Percentiles rank a stretch among this genome's conserved stretches.
Conservation (phyloP, 2,888 invertebrate genomes). For the Volucella inflata region DNA sequence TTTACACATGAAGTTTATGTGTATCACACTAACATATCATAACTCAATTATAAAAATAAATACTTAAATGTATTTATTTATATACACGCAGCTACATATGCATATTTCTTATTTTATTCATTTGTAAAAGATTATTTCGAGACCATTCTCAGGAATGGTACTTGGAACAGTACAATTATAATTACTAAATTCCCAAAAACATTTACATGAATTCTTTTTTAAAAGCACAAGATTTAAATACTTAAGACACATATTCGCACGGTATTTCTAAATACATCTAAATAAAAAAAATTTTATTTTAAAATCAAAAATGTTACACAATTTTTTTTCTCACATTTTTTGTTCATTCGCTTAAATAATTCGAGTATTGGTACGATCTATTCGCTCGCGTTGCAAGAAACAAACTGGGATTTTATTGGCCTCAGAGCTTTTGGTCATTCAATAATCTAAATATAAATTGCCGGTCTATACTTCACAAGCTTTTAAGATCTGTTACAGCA, state of each 20-base stretch:
- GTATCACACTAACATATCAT: too few species aligned
- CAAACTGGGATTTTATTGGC: constrained; percentile 63
- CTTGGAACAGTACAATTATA: too few species aligned
- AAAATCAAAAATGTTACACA: constrained; percentile 72
- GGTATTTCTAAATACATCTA: constrained; percentile 20
- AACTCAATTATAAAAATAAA: too few species aligned
- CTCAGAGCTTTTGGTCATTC: constrained; percentile 64
- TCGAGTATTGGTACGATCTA: constrained; percentile 72
- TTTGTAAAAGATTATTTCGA: too few species aligned
- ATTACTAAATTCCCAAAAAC: too few species aligned
- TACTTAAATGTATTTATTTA: too few species aligned
- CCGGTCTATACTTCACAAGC: constrained; percentile 63
- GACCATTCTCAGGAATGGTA: too few species aligned
- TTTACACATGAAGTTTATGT: too few species aligned
- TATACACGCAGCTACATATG: too few species aligned
- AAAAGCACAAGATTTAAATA: constrained; percentile 35
- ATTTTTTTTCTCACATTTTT: constrained; percentile 70
- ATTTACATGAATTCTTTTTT: not conserved
- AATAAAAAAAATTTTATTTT: constrained; percentile 44
- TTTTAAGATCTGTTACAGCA: constrained; percentile 60
- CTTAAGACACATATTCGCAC: constrained; percentile 41
- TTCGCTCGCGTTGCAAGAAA: constrained; percentile 70
- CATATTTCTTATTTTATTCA: too few species aligned
- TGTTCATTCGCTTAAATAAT: constrained; percentile 70
- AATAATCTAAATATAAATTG: constrained; percentile 70